Evolutionary conservation across 2,888 invertebrate genomes (phyloP).

Genomic region (Pharmacophagus antenor): DNA sequence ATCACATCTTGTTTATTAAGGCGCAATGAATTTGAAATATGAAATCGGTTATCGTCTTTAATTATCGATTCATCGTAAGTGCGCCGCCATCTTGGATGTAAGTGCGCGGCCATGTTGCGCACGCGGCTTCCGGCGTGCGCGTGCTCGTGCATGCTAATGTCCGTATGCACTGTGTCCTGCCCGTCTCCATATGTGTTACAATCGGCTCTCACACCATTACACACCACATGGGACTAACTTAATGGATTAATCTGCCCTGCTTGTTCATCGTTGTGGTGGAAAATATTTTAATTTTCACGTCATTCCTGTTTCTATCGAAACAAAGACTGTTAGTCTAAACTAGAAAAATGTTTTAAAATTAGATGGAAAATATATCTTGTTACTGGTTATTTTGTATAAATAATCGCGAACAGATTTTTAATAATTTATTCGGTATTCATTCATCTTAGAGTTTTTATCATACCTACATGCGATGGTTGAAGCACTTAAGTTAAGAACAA

Average conservation of each 20-base stretch:
- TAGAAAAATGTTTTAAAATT: not conserved
- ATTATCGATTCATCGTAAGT: constrained; percentile 71
- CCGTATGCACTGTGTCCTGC: constrained; percentile 54
- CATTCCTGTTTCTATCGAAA: not conserved
- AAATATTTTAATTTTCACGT: not conserved
- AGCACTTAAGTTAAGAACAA: constrained; percentile 11
- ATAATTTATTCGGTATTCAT: not conserved
- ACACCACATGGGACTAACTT: constrained; percentile 18
- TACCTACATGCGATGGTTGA: constrained; percentile 4
- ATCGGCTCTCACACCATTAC: constrained; percentile 40
- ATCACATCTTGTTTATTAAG: constrained; percentile 67
- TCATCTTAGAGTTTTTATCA: not conserved
- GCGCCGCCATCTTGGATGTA: constrained; percentile 73
- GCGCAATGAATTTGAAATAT: constrained; percentile 69
- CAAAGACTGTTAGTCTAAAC: not conserved
- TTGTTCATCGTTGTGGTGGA: not conserved
- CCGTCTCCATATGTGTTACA: constrained; percentile 55
- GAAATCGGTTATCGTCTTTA: constrained; percentile 73
- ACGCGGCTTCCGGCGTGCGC: constrained; percentile 76
- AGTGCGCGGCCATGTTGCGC: constrained; percentile 70
- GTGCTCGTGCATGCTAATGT: constrained; percentile 75
- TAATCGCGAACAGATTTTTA: not conserved
- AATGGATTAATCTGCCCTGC: constrained; percentile 10
- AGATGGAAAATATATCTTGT: not conserved
- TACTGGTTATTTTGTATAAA: no score